Evolutionary conservation across 2,888 invertebrate species (phyloP).

Genomic region (Periphyllus acericola): DNA sequence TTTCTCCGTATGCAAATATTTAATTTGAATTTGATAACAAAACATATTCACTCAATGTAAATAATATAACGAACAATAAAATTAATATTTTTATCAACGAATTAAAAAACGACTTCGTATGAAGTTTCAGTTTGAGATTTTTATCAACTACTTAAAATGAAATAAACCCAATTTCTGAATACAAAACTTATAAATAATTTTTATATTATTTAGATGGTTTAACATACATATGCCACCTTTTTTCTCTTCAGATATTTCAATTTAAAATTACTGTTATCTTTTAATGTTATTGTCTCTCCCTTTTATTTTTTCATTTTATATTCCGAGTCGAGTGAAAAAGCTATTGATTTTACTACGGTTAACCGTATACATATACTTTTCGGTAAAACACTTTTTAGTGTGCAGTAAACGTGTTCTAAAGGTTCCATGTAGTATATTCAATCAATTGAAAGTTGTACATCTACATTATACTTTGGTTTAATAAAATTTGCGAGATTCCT

Average conservation of each 20-base stretch:
- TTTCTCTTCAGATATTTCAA: neutral
- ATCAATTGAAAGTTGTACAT: slow-evolving; percentile 8
- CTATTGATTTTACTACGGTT: slow-evolving; percentile 2
- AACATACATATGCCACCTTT: neutral
- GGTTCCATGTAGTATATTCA: neutral
- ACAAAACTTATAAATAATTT: neutral
- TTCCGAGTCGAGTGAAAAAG: neutral
- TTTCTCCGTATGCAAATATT: too few species aligned
- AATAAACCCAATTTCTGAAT: neutral
- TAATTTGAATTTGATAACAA: too few species aligned
- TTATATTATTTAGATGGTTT: neutral
- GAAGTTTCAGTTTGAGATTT: neutral
- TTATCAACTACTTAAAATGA: neutral
- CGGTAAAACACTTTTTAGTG: slow-evolving; percentile 4
- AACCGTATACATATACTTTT: neutral
- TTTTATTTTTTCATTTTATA: slow-evolving; percentile 35
- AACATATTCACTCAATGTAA: too few species aligned
- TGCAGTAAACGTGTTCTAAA: slow-evolving; percentile 8
- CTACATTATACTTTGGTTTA: slow-evolving; percentile 25
- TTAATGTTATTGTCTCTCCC: neutral
- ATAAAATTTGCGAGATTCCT: slow-evolving; percentile 4
- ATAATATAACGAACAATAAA: too few species aligned
- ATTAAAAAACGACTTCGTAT: neutral
- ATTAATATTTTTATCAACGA: too few species aligned
- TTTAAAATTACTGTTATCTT: neutral